Conservation (phyloP, 2,113 vertebrate species). For the Ardeotis arabs region DNA sequence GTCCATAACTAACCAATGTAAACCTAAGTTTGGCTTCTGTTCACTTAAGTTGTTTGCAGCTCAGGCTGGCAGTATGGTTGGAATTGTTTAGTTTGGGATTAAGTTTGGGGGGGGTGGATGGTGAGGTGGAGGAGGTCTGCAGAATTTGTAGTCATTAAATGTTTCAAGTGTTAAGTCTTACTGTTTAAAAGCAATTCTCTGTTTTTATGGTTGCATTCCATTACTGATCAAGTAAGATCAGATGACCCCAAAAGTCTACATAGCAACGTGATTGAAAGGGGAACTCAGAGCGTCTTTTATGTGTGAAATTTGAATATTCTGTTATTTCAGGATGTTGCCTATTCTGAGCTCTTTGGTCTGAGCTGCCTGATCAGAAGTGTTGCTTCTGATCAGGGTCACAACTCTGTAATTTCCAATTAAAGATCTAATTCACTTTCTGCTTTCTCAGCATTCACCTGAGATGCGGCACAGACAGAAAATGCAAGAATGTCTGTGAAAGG, state of each 20-base stretch:
- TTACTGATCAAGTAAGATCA: background rate
- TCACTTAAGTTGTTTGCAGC: background rate
- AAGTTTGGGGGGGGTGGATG: background rate
- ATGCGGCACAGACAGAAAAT: background rate
- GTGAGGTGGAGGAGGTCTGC: background rate
- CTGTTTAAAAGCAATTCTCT: background rate
- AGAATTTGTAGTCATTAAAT: background rate
- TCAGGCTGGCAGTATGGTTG: background rate
- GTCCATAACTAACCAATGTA: rapidly evolving
- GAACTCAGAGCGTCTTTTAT: background rate
- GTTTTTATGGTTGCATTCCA: background rate
- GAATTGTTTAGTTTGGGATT: background rate
- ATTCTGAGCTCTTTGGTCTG: background rate
- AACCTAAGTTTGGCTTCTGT: background rate
- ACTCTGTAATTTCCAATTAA: background rate
- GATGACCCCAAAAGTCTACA: background rate
- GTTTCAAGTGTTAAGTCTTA: background rate
- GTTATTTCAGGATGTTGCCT: constrained; percentile 5
- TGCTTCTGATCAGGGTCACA: background rate
- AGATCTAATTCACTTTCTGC: background rate
- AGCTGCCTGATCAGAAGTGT: background rate
- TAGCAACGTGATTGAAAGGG: background rate
- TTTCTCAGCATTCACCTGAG: background rate
- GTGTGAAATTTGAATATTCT: constrained; percentile 9
- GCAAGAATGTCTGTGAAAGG: background rate